These are phyloP conservation scores for Lethenteron camtschaticum DNA, from an alignment of 2,113 vertebrate genomes.

Conservation along the genomic window DNA sequence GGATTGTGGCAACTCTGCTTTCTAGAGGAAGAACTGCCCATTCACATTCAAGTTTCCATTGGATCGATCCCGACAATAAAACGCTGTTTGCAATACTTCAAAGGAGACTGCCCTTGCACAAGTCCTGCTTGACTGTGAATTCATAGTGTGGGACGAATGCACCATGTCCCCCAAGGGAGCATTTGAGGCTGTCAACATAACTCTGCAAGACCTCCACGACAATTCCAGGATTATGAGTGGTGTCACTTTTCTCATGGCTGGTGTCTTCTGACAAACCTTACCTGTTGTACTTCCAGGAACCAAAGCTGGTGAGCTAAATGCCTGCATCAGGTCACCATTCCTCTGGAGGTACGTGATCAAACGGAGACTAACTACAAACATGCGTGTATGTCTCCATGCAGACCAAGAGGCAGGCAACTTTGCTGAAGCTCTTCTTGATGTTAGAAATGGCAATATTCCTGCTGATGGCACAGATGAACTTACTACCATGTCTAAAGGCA, in stretches of 20 bases:
- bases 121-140: not conserved
- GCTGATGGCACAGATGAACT: too few species aligned
- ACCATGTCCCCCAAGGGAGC: not conserved
- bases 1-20: too few species aligned
- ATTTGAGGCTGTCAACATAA: not conserved
- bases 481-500: too few species aligned
- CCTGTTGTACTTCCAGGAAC: constrained; percentile 2
- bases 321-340: not conserved
- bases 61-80: too few species aligned
- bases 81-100: too few species aligned
- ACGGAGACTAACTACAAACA: not conserved
- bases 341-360: not conserved
- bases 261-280: constrained; percentile 1
- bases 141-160: not conserved
- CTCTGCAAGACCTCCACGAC: not conserved
- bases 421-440: not conserved
- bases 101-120: not conserved
- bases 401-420: not conserved
- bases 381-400: not conserved
- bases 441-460: too few species aligned
- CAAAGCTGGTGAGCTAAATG: not conserved
- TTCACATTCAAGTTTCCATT: too few species aligned
- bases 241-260: not conserved
- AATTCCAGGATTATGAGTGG: constrained; percentile 3
- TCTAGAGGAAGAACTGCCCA: too few species aligned